Evolutionary conservation across 2,113 vertebrate genomes (phyloP).

Genomic region (Proterorhinus semilunaris): DNA sequence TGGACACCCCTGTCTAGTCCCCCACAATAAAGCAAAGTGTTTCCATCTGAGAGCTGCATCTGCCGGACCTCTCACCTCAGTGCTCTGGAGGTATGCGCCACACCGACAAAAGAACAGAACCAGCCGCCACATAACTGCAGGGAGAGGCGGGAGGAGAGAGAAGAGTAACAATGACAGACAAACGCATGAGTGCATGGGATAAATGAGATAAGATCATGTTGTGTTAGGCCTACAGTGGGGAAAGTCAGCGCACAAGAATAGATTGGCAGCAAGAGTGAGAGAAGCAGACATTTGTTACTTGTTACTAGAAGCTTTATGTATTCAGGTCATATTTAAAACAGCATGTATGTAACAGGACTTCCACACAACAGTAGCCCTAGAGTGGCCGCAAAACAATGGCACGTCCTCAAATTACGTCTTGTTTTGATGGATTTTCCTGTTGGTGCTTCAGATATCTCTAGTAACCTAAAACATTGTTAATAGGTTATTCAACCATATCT

Average conservation of each 20-base stretch:
- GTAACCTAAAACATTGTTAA: too few species aligned
- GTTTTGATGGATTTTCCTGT: too few species aligned
- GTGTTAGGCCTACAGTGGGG: slow-evolving; percentile 6
- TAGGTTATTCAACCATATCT: too few species aligned
- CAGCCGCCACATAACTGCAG: neutral
- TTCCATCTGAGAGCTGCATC: slow-evolving; percentile 39
- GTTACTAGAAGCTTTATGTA: neutral
- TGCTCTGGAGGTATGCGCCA: slow-evolving; percentile 43
- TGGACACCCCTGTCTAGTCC: slow-evolving; percentile 33
- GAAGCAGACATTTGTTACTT: neutral
- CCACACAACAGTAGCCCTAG: too few species aligned
- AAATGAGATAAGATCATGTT: slow-evolving; percentile 11
- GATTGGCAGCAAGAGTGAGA: neutral
- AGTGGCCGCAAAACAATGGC: too few species aligned
- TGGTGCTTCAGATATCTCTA: too few species aligned
- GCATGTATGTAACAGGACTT: too few species aligned
- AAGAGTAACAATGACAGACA: slow-evolving; percentile 6
- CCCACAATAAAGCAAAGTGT: slow-evolving; percentile 27
- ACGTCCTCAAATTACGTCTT: too few species aligned
- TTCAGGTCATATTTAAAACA: too few species aligned
- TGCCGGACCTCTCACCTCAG: slow-evolving; percentile 39
- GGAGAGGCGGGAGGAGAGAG: neutral
- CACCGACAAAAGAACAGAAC: slow-evolving; percentile 13
- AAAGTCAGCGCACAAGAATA: neutral
- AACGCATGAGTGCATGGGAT: slow-evolving; percentile 7